Percentiles rank a stretch among this genome's conserved stretches.
phyloP scores from a whole-genome alignment of 2,888 invertebrate species.

The Microctonus hyperodae region DNA sequence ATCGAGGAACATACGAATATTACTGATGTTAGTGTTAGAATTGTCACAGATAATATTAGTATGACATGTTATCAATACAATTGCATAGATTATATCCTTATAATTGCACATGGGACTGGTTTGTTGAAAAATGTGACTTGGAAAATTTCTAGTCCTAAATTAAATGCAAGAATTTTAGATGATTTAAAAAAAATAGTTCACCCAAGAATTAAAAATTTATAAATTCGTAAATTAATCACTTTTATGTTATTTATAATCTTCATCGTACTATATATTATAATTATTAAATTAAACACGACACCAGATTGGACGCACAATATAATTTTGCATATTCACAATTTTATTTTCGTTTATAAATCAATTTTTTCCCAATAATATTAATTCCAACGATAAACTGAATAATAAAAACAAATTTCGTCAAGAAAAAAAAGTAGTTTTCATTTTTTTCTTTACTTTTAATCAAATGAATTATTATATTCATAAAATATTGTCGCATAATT shows the following conservation, averaged over 20 bases:
- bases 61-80: not conserved
- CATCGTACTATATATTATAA: not conserved
- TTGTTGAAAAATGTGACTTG: not conserved
- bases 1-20: not conserved
- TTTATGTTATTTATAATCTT: not conserved
- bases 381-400: not conserved
- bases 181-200: not conserved
- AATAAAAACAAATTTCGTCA: not conserved
- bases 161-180: not conserved
- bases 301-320: not conserved
- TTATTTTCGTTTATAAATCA: not conserved
- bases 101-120: not conserved
- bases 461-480: not conserved
- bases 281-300: not conserved
- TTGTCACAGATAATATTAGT: slow-evolving; percentile 1
- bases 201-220: not conserved
- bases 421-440: too few relatives aligned
- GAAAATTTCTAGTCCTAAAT: not conserved
- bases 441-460: not conserved
- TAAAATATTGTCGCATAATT: not conserved
- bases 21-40: slow-evolving; percentile 2
- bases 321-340: not conserved
- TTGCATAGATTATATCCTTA: not conserved
- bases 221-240: not conserved
- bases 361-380: not conserved